Base-by-base conservation (phyloP, 2,113 vertebrate genomes). In the Gorsachius goisagi region DNA sequence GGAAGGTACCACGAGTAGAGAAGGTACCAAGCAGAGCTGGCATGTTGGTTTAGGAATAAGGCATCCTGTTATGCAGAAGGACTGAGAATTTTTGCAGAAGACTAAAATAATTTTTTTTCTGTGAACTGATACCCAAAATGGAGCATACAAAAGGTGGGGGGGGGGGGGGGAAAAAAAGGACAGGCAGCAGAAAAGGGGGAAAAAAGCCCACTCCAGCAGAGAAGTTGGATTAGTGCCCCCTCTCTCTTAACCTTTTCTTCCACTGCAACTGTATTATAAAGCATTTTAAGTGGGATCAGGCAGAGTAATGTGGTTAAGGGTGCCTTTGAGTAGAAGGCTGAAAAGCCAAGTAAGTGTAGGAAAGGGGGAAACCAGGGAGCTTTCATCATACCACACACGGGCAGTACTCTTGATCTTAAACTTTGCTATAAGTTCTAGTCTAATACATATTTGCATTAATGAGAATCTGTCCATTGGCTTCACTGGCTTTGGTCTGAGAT, bases 81-180 rank as follows among this genome's bases (percentile, higher is more conserved):
- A 69, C 5, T 1, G 1, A 49, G 11, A 74, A 81, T 74, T 90
- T 71, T 45, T 63, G 3, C 21, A 69, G 15, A 73, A 50, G 13
- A 59, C 33, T 39, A 11, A 62, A 47, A 30, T 21, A 56, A 33
- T 23, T 23, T 21, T 6, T n/a, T 58, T n/a, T 53, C 3, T 19
- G 6, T 50, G 41, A 85, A 45, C 2, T 17, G 16, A 4, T 45
- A 26, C 8, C 59, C 12, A 62, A 28, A 89, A 52, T 4, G 9
- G 3, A 77, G 5, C 1, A 49, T n/a, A n/a, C 1, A 71, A 83
- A 83, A 80, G 1, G 13, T 15, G 3, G 5, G 2, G 7, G 7
- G n/a, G n/a, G n/a, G n/a, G n/a, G n/a, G n/a, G n/a, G 4, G 1
- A 15, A 12, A 27, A 64, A 22, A 47, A 17, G 3, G 7, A 68